Percentiles rank a stretch among this genome's conserved stretches.
phyloP scores from a whole-genome alignment of 2,797 vertebrate genomes.

The Phoebastria nigripes region DNA sequence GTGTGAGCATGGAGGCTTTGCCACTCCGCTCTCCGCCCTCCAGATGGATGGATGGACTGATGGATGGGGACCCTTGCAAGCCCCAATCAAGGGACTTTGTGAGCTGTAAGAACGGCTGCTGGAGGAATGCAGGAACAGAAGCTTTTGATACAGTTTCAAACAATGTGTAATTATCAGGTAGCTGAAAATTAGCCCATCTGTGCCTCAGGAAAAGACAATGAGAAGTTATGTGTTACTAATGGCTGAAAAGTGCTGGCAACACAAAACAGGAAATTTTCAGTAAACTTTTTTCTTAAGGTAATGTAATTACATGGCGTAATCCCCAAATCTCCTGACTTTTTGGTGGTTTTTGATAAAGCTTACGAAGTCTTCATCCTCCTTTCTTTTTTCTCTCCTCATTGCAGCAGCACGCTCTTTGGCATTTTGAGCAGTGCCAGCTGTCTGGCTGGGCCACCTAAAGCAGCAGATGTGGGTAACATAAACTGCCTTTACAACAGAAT shows the following conservation, averaged over 20 bases:
- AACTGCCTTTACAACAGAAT: not conserved
- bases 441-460: not conserved
- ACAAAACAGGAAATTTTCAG: slow-evolving; percentile 49
- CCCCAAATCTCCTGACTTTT: slow-evolving; percentile 53
- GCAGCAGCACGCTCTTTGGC: not conserved
- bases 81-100: not conserved
- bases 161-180: slow-evolving; percentile 66
- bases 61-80: not conserved
- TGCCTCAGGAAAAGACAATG: slow-evolving; percentile 51
- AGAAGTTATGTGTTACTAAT: slow-evolving; percentile 61
- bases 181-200: slow-evolving; percentile 64
- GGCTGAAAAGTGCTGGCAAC: slow-evolving; percentile 60
- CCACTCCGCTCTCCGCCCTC: fast-evolving
- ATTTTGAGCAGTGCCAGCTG: not conserved
- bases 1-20: not conserved
- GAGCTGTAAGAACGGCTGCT: not conserved
- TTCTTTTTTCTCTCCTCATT: not conserved
- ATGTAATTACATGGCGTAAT: slow-evolving; percentile 42
- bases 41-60: not conserved
- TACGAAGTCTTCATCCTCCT: not conserved
- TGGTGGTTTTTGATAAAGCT: slow-evolving; percentile 7
- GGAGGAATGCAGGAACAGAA: slow-evolving; percentile 6
- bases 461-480: slow-evolving; percentile 20
- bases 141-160: slow-evolving; percentile 63
- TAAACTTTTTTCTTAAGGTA: slow-evolving; percentile 36